phyloP scores from a whole-genome alignment of 2,797 vertebrate genomes.

The Pelochelys cantorii region DNA sequence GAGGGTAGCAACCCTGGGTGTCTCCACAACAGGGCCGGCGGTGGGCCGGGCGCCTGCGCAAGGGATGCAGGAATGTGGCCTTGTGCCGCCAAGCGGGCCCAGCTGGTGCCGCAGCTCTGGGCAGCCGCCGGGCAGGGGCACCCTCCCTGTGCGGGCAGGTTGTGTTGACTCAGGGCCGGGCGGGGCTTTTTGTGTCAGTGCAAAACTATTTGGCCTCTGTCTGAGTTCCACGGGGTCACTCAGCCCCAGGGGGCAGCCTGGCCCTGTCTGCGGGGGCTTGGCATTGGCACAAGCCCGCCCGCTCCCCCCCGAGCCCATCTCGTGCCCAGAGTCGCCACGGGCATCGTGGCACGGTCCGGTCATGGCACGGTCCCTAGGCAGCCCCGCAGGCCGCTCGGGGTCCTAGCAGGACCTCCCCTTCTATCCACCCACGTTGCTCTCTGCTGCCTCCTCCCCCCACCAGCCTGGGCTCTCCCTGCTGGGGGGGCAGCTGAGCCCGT shows the following conservation, averaged over 20 bases:
- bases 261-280: too few relatives aligned
- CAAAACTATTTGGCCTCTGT: not conserved
- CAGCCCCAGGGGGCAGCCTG: not conserved
- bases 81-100: not conserved
- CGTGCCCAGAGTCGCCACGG: too few relatives aligned
- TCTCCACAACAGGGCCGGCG: not conserved
- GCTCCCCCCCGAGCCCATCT: too few relatives aligned
- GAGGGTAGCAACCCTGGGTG: not conserved
- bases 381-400: not conserved
- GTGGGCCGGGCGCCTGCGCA: not conserved
- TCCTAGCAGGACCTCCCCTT: not conserved
- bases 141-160: not conserved
- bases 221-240: not conserved
- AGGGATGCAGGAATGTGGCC: not conserved
- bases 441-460: not conserved
- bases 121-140: not conserved
- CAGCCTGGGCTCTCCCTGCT: not conserved
- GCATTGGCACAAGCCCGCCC: too few relatives aligned
- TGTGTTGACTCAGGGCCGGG: not conserved
- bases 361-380: too few relatives aligned
- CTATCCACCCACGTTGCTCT: too few relatives aligned
- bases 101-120: not conserved
- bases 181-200: not conserved
- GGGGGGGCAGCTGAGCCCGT: not conserved
- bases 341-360: too few relatives aligned